Percentiles rank a stretch among this genome's conserved stretches.
Evolutionary conservation across 2,113 vertebrate genomes (phyloP).

Genomic region (Daubentonia madagascariensis): DNA sequence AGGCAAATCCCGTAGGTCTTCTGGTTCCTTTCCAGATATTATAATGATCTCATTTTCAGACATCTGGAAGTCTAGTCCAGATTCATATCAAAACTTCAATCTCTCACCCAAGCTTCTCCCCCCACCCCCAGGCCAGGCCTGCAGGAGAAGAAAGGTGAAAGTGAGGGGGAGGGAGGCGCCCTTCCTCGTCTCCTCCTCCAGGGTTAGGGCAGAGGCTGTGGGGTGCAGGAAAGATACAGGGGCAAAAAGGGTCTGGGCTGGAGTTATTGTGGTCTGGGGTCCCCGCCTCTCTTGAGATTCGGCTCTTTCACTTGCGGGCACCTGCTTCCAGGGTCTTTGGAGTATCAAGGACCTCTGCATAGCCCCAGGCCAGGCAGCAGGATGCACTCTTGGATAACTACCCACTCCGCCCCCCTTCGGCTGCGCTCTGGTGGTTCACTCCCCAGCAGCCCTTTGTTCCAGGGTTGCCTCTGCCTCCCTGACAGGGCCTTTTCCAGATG

Average conservation of each 20-base stretch:
- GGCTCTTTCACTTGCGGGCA: not conserved
- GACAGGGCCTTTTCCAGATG: not conserved
- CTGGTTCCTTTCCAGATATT: not conserved
- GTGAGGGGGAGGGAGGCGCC: too few relatives aligned
- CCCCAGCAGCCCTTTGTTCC: not conserved
- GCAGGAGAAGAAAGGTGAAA: not conserved
- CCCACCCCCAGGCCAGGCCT: not conserved
- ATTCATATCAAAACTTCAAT: not conserved
- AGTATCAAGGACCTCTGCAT: not conserved
- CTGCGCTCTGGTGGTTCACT: not conserved
- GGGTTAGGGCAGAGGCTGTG: not conserved
- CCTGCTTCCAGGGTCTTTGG: not conserved
- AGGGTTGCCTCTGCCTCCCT: not conserved
- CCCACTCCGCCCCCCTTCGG: rapidly evolving
- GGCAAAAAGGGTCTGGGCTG: not conserved
- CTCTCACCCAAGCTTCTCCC: not conserved
- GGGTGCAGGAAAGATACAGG: not conserved
- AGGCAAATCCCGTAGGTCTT: not conserved
- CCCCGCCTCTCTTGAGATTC: not conserved
- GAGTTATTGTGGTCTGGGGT: rapidly evolving
- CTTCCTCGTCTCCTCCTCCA: not conserved
- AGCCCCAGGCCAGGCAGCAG: not conserved
- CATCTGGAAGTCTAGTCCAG: not conserved
- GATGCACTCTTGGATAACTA: not conserved
- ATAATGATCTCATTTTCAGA: not conserved